Base-by-base conservation (phyloP, 1,140 invertebrate genomes). In the Anastatus disparis region DNA sequence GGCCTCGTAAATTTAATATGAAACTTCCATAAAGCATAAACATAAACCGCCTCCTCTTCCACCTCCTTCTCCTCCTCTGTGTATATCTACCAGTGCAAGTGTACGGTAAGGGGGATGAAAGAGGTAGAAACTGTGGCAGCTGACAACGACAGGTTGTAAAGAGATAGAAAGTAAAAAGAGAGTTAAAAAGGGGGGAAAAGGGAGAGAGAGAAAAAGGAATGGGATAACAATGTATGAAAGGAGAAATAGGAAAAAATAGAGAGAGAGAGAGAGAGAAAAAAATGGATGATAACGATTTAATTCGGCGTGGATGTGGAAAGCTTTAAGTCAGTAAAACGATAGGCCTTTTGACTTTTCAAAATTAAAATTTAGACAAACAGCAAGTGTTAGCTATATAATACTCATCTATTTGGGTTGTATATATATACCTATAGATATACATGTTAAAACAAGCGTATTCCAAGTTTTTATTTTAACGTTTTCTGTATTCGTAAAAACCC, bases 21-120 rank as follows among this genome's bases (percentile, higher is more conserved):
- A 77, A 81, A 80, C 74, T 82, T 79, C 76, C 75, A 79, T 79
- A 77, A 77, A 79, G 70, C 70, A 74, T 80, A 81, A 78, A 77
- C 75, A 75, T 79, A 79, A 79, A 75, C 72, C 65, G 67, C 44
- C 35, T 35, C n/a, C n/a, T n/a, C n/a, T n/a, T n/a, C n/a, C n/a
- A n/a, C n/a, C n/a, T n/a, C n/a, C n/a, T n/a, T n/a, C n/a, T n/a
- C n/a, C n/a, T n/a, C n/a, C n/a, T n/a, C n/a, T n/a, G n/a, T n/a
- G n/a, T n/a, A n/a, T n/a, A n/a, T n/a, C n/a, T n/a, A n/a, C n/a
- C n/a, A n/a, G n/a, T n/a, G n/a, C n/a, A n/a, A n/a, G 17, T 1
- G 2, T 20, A 8, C 22, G 17, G 9, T 24, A 20, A 35, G 55
- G 44, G 38, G 42, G 24, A 42, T 52, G 27, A 42, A 35, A 40